Percentiles rank a stretch among this genome's conserved stretches.
These are phyloP conservation scores for Eupithecia tripunctaria DNA, from an alignment of 2,888 invertebrate species.

Conservation along the genomic window DNA sequence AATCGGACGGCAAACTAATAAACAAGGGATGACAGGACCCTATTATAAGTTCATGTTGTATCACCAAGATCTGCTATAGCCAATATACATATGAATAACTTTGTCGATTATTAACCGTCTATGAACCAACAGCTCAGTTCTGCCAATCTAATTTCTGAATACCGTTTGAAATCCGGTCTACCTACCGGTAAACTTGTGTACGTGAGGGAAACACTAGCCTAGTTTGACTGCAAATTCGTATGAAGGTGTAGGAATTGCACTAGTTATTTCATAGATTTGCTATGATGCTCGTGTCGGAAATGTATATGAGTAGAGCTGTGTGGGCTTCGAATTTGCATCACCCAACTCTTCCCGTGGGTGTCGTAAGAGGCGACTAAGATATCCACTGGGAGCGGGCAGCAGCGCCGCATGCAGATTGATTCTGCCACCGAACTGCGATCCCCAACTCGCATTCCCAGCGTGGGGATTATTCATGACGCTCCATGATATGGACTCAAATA, in stretches of 20 bases:
- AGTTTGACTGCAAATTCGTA: not conserved
- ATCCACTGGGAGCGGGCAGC: too few species aligned
- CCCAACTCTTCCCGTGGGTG: too few species aligned
- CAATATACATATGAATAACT: slow-evolving; percentile 41
- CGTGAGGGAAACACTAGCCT: not conserved
- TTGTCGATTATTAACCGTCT: slow-evolving; percentile 36
- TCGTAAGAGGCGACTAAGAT: too few species aligned
- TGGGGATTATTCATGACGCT: too few species aligned
- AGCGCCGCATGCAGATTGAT: too few species aligned
- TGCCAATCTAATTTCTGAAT: not conserved
- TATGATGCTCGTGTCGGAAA: not conserved
- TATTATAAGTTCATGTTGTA: slow-evolving; percentile 46
- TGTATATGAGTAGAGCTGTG: too few species aligned
- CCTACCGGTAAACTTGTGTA: not conserved
- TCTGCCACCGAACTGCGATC: too few species aligned
- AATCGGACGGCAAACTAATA: slow-evolving; percentile 43
- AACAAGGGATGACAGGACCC: slow-evolving; percentile 41
- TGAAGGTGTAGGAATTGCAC: not conserved
- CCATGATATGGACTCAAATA: too few species aligned
- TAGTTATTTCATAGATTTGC: not conserved
- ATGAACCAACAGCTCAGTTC: slow-evolving; percentile 29
- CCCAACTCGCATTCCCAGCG: too few species aligned
- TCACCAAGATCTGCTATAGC: slow-evolving; percentile 38
- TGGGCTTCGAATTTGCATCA: too few species aligned
- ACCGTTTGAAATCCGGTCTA: not conserved